These are phyloP conservation scores for Eubucco bourcierii DNA, from an alignment of 2,113 vertebrate species.

Conservation along the genomic window DNA sequence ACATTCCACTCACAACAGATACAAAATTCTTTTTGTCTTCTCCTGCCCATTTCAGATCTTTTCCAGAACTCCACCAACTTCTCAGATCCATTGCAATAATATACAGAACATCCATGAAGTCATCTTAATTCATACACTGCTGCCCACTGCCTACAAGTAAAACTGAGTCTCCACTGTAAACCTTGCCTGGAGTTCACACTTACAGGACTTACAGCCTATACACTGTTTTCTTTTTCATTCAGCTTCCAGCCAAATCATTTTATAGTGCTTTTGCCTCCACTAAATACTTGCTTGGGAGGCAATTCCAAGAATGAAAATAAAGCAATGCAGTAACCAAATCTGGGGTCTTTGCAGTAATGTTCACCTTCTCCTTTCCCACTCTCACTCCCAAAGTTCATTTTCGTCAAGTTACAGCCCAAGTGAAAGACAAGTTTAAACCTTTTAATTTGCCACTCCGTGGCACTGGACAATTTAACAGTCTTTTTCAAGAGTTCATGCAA, in stretches of 20 bases:
- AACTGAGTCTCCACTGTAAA: constrained; percentile 49
- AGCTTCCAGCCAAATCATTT: constrained; percentile 54
- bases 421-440: background rate
- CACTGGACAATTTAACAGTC: background rate
- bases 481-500: background rate
- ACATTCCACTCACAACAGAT: background rate
- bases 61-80: constrained; percentile 21
- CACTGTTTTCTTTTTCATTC: constrained; percentile 63
- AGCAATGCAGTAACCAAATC: background rate
- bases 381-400: background rate
- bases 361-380: background rate
- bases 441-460: background rate
- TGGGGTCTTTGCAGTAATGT: background rate
- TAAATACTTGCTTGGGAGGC: constrained; percentile 47
- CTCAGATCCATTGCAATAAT: constrained; percentile 26
- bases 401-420: background rate
- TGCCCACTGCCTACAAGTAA: constrained; percentile 42
- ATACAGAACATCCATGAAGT: constrained; percentile 3
- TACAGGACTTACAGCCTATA: constrained; percentile 27
- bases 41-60: constrained; percentile 56
- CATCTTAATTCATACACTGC: constrained; percentile 27
- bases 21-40: constrained; percentile 64
- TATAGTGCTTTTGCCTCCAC: constrained; percentile 59
- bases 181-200: constrained; percentile 38
- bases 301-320: background rate